Evolutionary conservation across 2,113 vertebrate species (phyloP), one percentile per base, ranked within the genome.

Genomic region (Thymallus thymallus): DNA sequence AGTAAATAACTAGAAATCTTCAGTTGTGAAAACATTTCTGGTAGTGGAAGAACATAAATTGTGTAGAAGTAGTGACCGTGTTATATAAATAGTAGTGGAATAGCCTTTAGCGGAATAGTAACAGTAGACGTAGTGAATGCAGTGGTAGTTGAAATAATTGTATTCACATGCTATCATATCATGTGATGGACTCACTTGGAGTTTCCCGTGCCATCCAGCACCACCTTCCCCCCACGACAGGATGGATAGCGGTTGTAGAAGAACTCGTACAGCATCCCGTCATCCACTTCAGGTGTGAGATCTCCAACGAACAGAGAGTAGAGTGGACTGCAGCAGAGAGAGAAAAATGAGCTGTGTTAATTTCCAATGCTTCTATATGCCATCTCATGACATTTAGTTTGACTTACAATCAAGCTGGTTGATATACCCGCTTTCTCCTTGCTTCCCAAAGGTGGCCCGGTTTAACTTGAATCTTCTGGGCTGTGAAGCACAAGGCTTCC

Each of bases 191-290:
- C 96, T 94, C 92, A 98, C 96, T 95, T 98, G 73, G 97, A 97
- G 89, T 96, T 92, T 35, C 97, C 97, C 60, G 92, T 89, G 91
- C 91, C 94, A 90, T 98, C 96, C 90, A 97, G 91, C 79, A 98
- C 94, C 82, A 98, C 95, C 89, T 97, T 98, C 22, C 94, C 96
- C 67, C 95, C 95, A 58, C 95, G 94, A 87, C 97, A 98, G 0
- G 96, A 95, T 13, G 96, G 94, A 85, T 96, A 98, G 58, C 95
- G 95, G 88, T 95, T 96, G 89, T 96, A 95, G 80, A 98, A 98
- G 87, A 96, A 98, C 82, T 98, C 96, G 69, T 98, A 98, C 48
- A 98, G 91, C 96, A 98, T 97, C 69, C 95, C 95, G 67, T 98
- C 96, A 55, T 98, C 96, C 86, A 98, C 97, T 0, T 98, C 97